Base-by-base conservation (phyloP, 2,797 vertebrate genomes). In the Cyclura pinguis region DNA sequence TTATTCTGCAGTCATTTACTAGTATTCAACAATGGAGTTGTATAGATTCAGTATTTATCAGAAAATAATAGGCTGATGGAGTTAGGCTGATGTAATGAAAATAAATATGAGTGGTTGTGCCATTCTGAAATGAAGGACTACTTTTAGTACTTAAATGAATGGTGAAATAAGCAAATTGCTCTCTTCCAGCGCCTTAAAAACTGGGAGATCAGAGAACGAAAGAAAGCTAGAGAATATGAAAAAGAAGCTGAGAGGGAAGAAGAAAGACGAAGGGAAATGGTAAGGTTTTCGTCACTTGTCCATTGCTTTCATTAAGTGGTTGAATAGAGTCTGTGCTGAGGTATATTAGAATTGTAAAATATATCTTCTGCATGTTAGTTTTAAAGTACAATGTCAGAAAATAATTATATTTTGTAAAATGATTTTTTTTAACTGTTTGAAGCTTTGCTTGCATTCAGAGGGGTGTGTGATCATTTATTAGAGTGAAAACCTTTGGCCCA, bases 151-250 rank as follows among this genome's bases (percentile, higher is more conserved):
- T 8, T 87, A 32, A 0, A 20, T 67, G 52, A 85, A 91, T 16
- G 8, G 1, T 35, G 24, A 4, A 50, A 22, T 91, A 88, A 78
- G 59, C 12, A 85, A 1, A 47, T 73, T 38, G 88, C 88, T 94
- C 92, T 91, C 3, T 96, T 94, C 85, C 93, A 99, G 99, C 98
- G 99, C 91, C 97, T 99, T 94, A 99, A 99, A 97, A 99, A 99
- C 97, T 99, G 99, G 99, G 99, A 99, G 97, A 98, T 99, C 88
- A 97, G 99, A 96, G 99, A 99, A 97, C 97, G 99, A 93, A 99
- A 99, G 96, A 99, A 99, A 96, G 98, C 98, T 3, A 97, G 99
- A 87, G 99, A 99, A 92, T 99, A 99, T 90, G 97, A 98, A 93
- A 99, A 99, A 93, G 99, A 99, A 81, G 91, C 98, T 0, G 99